phyloP scores from a whole-genome alignment of 2,113 vertebrate genomes.

The Aphelocoma coerulescens region DNA sequence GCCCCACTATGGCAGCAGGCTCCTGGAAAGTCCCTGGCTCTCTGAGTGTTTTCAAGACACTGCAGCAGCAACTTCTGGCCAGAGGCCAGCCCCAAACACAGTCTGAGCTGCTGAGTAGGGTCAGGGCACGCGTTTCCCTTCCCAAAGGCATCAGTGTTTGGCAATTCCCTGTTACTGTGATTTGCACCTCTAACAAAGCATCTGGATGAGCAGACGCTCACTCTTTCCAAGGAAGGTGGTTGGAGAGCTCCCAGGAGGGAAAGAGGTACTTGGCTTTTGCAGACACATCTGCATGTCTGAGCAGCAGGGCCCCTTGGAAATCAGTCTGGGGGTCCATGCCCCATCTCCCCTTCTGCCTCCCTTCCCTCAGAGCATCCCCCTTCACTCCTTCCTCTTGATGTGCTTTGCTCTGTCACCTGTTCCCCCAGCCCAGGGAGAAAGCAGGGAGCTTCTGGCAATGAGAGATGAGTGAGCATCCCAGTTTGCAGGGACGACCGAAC shows the following conservation, averaged over 20 bases:
- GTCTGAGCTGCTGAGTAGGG: background rate
- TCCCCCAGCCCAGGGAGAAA: background rate
- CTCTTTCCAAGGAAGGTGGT: background rate
- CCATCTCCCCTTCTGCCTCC: background rate
- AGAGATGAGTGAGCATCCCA: background rate
- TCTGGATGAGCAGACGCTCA: background rate
- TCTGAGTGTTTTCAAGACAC: background rate
- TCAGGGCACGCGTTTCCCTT: background rate
- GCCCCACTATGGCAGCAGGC: background rate
- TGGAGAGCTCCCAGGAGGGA: background rate
- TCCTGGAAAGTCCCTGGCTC: slow-evolving; percentile 46
- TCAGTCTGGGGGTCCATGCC: background rate
- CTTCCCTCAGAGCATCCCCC: background rate
- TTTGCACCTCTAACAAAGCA: background rate
- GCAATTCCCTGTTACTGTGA: background rate
- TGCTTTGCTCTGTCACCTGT: background rate
- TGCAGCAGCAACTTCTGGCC: background rate
- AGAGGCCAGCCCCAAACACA: background rate
- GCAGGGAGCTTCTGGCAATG: background rate
- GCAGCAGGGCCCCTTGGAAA: background rate
- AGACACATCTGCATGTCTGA: background rate
- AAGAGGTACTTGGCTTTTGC: background rate
- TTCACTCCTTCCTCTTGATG: background rate
- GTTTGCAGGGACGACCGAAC: rapidly evolving
- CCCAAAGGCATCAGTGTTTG: background rate